Evolutionary conservation across 2,888 invertebrate species (phyloP).

Genomic region (Harpalus rubripes): DNA sequence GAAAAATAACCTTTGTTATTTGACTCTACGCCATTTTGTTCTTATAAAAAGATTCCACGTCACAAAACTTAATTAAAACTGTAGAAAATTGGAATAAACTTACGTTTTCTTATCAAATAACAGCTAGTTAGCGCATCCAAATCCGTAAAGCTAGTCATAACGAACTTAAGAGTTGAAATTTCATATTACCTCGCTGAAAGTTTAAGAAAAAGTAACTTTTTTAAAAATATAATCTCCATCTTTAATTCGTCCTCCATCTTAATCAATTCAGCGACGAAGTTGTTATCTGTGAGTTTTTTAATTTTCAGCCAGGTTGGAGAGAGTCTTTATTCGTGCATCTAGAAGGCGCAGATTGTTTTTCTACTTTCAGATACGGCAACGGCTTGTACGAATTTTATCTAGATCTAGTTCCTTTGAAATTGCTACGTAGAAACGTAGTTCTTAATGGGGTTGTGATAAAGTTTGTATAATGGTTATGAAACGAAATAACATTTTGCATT

Average conservation of each 20-base stretch:
- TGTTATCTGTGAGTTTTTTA: conserved; percentile 35
- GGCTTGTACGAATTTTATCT: conserved; percentile 2
- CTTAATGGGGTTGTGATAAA: not conserved
- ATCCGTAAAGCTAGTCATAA: conserved; percentile 11
- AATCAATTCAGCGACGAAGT: conserved; percentile 48
- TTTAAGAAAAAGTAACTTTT: conserved; percentile 30
- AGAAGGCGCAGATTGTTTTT: conserved; percentile 26
- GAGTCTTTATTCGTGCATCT: conserved; percentile 6
- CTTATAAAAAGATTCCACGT: not conserved
- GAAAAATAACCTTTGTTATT: not conserved
- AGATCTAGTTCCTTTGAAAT: not conserved
- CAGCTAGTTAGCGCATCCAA: conserved; percentile 26
- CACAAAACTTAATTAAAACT: conserved; percentile 20
- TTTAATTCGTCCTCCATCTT: conserved; percentile 37
- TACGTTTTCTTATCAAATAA: conserved; percentile 31
- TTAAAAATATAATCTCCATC: conserved; percentile 46
- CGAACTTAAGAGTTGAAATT: conserved; percentile 32
- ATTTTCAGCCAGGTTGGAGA: conserved; percentile 28
- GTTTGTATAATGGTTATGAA: not conserved
- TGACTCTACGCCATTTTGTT: not conserved
- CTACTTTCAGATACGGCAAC: not conserved
- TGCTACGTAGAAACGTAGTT: not conserved
- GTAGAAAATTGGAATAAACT: conserved; percentile 31
- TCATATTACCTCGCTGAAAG: conserved; percentile 22
- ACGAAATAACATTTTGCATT: no score